Base-by-base conservation (phyloP, 2,888 invertebrate species). In the Hecatera dysodea region DNA sequence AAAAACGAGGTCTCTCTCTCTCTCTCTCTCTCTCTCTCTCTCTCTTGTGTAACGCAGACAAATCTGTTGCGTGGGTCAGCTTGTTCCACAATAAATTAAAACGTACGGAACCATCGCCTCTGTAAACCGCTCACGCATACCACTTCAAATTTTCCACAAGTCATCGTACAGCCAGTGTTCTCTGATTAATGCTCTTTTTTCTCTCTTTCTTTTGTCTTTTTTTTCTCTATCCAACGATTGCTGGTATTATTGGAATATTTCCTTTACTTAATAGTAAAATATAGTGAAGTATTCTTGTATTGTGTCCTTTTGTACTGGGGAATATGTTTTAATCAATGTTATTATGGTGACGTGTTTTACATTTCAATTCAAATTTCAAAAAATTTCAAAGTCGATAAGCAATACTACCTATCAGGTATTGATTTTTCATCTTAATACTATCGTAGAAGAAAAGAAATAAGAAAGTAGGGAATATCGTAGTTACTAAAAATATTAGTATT, bases 111-210 rank as follows among this genome's bases (percentile, higher is more conserved):
- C 80, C 79, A 52, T 4, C 0, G 5, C 19, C 1, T 0, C 1
- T 33, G 8, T 0, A 22, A 17, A 0, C 75, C 72, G 72, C 72
- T 87, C 85, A 2, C 24, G 0, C 67, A n/a, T 46, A 11, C 19
- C 72, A 0, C 22, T 11, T 0, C 84, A 83, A 90, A 89, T 89
- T 92, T 93, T 91, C 90, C 89, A 90, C 95, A 85, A 94, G 95
- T 95, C 95, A 95, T 92, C 89, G 88, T 89, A 77, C 90, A 91
- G 90, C 90, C 90, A 86, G 89, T 92, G 92, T 92, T 92, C 90
- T 91, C 89, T 95, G 94, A 95, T 95, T 95, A 95, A 95, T 93
- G 94, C 59, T 50, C 69, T 72, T 78, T 75, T 57, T 73, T 89
- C 86, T 89, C 86, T 87, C 78, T 78, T 67, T 81, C 74, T 52